A percentile compares a stretch with the other conserved stretches of the same genome.
phyloP scores from a whole-genome alignment of 2,797 vertebrate genomes.

The Odontamblyopus lacepedii region DNA sequence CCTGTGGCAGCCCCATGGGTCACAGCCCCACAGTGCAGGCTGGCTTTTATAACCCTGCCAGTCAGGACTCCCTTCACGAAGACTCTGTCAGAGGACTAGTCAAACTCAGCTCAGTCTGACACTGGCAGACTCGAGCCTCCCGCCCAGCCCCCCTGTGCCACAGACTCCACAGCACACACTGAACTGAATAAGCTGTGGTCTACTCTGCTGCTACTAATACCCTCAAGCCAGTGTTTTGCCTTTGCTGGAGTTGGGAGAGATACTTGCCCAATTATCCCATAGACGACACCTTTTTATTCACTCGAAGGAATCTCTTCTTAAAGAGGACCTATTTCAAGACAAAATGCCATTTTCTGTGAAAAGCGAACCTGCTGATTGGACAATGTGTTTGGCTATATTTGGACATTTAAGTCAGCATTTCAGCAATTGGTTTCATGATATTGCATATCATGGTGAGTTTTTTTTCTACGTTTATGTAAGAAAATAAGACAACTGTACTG shows the following conservation, averaged over 20 bases:
- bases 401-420: constrained; percentile 61
- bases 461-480: constrained; percentile 60
- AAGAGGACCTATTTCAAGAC: constrained; percentile 31
- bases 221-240: constrained; percentile 46
- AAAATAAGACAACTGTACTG: constrained; percentile 65
- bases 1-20: constrained; percentile 83
- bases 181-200: constrained; percentile 33
- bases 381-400: constrained; percentile 52
- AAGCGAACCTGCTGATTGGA: constrained; percentile 57
- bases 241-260: constrained; percentile 24
- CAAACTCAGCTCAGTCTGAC: constrained; percentile 97
- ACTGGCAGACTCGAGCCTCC: neutral
- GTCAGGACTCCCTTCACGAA: constrained; percentile 96
- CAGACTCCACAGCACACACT: constrained; percentile 27
- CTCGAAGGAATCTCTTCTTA: constrained; percentile 30
- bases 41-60: constrained; percentile 86
- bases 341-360: constrained; percentile 33
- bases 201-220: constrained; percentile 58
- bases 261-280: constrained; percentile 22
- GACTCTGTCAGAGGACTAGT: constrained; percentile 95
- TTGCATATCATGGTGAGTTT: constrained; percentile 72
- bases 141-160: constrained; percentile 38
- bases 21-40: constrained; percentile 89
- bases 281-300: constrained; percentile 20
- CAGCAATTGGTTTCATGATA: constrained; percentile 64